Percentiles rank a stretch among this genome's conserved stretches.
These are phyloP conservation scores for Myotis yumanensis DNA, from an alignment of 2,113 vertebrate species.

Conservation along the genomic window DNA sequence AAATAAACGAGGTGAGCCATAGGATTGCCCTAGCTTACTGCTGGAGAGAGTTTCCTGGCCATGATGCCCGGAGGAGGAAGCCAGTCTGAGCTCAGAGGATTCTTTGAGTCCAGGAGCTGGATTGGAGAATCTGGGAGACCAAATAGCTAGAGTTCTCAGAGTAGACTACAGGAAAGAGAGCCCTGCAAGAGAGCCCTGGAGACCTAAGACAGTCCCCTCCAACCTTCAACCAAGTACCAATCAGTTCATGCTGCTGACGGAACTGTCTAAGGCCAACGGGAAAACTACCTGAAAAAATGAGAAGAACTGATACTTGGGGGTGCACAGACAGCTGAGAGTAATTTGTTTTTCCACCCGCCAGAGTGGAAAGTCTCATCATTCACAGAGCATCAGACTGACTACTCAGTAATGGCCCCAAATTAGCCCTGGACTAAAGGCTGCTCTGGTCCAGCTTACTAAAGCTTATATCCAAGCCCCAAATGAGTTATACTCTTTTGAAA, in stretches of 20 bases:
- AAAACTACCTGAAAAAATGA: neutral
- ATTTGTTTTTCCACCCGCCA: neutral
- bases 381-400: neutral
- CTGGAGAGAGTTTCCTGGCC: neutral
- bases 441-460: neutral
- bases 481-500: neutral
- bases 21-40: neutral
- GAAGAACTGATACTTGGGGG: neutral
- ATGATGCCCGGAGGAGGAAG: neutral
- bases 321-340: neutral
- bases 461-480: neutral
- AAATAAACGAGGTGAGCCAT: neutral
- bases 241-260: neutral
- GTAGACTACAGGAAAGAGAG: neutral
- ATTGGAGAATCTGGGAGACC: neutral
- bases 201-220: neutral
- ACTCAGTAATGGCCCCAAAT: neutral
- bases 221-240: neutral
- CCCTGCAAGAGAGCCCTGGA: accelerated
- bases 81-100: neutral
- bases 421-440: neutral
- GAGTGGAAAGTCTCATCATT: neutral
- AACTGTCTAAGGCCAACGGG: neutral
- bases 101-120: neutral
- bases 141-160: neutral